Evolutionary conservation across 1,140 invertebrate genomes (phyloP).

Genomic region (Fragariocoptes setiger): DNA sequence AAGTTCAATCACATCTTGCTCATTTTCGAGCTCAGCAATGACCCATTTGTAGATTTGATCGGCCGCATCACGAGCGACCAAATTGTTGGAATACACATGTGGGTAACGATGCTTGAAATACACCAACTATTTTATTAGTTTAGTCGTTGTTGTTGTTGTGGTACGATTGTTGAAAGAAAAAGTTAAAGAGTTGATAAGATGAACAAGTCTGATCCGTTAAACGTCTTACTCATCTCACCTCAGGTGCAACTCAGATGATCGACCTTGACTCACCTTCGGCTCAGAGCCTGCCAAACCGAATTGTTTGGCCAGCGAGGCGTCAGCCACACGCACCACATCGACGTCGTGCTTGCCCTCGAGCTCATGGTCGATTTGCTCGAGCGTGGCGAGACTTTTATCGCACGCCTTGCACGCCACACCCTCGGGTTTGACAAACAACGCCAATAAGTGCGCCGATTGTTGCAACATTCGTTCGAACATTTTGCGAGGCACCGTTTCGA

Average conservation of each 20-base stretch:
- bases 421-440: slow-evolving; percentile 73
- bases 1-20: slow-evolving; percentile 58
- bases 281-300: slow-evolving; percentile 42
- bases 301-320: slow-evolving; percentile 52
- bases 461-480: slow-evolving; percentile 67
- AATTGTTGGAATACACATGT: slow-evolving; percentile 50
- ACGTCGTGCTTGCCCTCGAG: slow-evolving; percentile 70
- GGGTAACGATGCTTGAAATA: slow-evolving; percentile 68
- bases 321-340: slow-evolving; percentile 69
- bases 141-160: too few species aligned
- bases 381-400: slow-evolving; percentile 50
- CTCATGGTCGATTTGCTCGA: slow-evolving; percentile 78
- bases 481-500: slow-evolving; percentile 62
- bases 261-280: too few species aligned
- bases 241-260: too few species aligned
- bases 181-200: too few species aligned
- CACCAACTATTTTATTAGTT: too few species aligned
- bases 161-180: too few species aligned
- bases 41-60: slow-evolving; percentile 63
- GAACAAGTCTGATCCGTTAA: too few species aligned
- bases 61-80: slow-evolving; percentile 59
- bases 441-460: slow-evolving; percentile 56
- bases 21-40: slow-evolving; percentile 40
- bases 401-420: slow-evolving; percentile 63
- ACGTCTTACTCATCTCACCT: too few species aligned